Evolutionary conservation across 2,888 invertebrate species (phyloP).

Genomic region (Hemicrepidius hirtus): DNA sequence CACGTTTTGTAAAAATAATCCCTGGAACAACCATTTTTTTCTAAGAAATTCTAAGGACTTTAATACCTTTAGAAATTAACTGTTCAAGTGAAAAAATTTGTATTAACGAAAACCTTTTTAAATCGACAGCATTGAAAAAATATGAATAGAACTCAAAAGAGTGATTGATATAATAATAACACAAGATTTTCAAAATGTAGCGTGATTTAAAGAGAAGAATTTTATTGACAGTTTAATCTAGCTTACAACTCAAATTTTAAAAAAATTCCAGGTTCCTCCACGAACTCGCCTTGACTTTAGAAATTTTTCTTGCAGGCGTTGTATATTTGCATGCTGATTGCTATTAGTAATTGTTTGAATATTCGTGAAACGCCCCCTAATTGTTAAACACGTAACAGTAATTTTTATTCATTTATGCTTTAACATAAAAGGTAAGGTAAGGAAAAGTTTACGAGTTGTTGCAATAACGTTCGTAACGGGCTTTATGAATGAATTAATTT

Average conservation of each 20-base stretch:
- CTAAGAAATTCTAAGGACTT: not conserved
- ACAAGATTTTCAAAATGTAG: not conserved
- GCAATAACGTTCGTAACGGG: not conserved
- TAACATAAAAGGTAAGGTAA: slow-evolving; percentile 1
- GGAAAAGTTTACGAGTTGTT: not conserved
- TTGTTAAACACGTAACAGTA: slow-evolving; percentile 1
- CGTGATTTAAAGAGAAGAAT: not conserved
- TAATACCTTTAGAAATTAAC: not conserved
- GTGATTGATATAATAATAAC: slow-evolving; percentile 21
- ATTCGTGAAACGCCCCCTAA: slow-evolving; percentile 20
- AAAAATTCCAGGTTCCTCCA: not conserved
- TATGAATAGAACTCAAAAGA: slow-evolving; percentile 1
- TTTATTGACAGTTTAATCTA: slow-evolving; percentile 13
- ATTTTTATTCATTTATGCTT: slow-evolving; percentile 18
- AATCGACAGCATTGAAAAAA: slow-evolving; percentile 4
- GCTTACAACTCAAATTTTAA: slow-evolving; percentile 3
- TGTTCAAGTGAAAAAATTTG: not conserved
- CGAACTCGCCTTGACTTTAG: not conserved
- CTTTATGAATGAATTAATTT: too few species aligned
- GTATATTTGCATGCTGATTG: slow-evolving; percentile 2
- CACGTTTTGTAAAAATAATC: too few species aligned
- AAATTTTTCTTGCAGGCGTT: not conserved
- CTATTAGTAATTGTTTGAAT: not conserved
- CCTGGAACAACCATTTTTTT: not conserved
- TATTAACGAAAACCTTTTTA: not conserved